Evolutionary conservation across 2,113 vertebrate species (phyloP).

Genomic region (Tachysurus vachellii): DNA sequence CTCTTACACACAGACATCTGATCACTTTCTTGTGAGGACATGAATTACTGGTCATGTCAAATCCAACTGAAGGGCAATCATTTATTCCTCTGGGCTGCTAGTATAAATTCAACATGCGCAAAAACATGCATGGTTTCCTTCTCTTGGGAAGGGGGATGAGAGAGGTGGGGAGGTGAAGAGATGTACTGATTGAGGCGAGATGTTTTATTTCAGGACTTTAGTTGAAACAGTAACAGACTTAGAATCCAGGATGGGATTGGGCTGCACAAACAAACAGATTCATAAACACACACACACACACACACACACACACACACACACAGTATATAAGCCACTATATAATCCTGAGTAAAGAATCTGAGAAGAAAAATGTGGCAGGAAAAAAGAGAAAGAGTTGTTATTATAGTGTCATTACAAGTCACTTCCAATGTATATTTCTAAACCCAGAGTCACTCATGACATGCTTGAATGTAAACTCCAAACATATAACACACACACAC

Average conservation of each 20-base stretch:
- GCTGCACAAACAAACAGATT: slow-evolving; percentile 5
- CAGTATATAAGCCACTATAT: slow-evolving; percentile 1
- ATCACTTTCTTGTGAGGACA: slow-evolving; percentile 49
- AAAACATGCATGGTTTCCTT: slow-evolving; percentile 40
- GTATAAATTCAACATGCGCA: slow-evolving; percentile 30
- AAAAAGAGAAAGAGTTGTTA: no score
- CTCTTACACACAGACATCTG: slow-evolving; percentile 51
- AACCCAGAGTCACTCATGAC: slow-evolving; percentile 7
- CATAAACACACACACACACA: background rate
- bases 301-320: background rate
- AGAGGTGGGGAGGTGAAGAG: slow-evolving; percentile 15
- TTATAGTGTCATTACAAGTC: background rate
- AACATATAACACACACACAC: slow-evolving; percentile 18
- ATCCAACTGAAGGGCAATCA: slow-evolving; percentile 49
- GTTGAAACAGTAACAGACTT: slow-evolving; percentile 12
- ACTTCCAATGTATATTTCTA: background rate
- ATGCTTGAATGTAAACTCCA: background rate
- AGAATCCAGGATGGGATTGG: slow-evolving; percentile 7
- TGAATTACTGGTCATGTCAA: slow-evolving; percentile 50
- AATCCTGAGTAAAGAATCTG: background rate
- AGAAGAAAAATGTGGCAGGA: no score
- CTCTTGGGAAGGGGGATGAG: slow-evolving; percentile 8
- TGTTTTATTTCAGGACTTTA: slow-evolving; percentile 29
- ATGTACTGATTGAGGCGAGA: slow-evolving; percentile 14
- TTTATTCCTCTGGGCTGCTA: slow-evolving; percentile 50